Evolutionary conservation across 2,797 vertebrate species (phyloP).

Genomic region (Enteromius radiatus): DNA sequence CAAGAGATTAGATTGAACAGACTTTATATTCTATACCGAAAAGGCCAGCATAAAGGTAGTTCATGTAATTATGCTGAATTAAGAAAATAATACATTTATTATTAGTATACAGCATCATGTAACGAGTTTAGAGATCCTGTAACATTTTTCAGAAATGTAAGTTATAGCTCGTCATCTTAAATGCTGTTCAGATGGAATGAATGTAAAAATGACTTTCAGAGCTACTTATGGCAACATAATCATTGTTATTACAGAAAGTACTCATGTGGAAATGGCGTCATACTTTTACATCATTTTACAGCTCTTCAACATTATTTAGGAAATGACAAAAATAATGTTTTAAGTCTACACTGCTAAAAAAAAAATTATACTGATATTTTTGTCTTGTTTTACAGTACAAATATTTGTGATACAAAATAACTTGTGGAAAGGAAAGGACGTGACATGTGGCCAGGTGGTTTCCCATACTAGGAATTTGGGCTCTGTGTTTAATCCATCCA

Average conservation of each 20-base stretch:
- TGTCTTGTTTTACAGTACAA: background rate
- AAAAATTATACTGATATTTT: background rate
- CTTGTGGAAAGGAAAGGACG: too few relatives aligned
- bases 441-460: too few relatives aligned
- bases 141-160: background rate
- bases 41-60: background rate
- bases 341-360: background rate
- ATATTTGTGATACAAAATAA: background rate
- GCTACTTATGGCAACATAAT: background rate
- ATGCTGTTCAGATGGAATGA: slow-evolving; percentile 7
- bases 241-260: slow-evolving; percentile 8
- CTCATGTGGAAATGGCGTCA: background rate
- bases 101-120: background rate
- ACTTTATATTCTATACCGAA: background rate
- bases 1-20: background rate
- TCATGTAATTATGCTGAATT: background rate
- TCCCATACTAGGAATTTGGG: too few relatives aligned
- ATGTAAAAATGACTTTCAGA: background rate
- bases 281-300: background rate
- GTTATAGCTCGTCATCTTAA: background rate
- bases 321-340: background rate
- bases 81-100: background rate
- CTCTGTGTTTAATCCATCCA: too few relatives aligned
- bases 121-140: background rate
- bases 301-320: background rate